phyloP scores from a whole-genome alignment of 1,140 invertebrate species.

The Polyergus mexicanus region DNA sequence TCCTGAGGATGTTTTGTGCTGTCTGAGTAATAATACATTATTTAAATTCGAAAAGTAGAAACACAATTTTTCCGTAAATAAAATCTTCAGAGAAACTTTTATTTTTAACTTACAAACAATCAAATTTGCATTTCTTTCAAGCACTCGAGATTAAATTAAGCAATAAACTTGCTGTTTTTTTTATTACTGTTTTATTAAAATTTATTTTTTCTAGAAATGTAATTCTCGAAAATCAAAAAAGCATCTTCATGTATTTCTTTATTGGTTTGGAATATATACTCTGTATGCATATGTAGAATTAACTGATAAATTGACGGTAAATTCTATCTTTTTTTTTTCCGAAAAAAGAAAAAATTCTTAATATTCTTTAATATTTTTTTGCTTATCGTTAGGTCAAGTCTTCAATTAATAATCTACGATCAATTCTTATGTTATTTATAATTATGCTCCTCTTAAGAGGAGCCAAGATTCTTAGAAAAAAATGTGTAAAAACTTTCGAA shows the following conservation, averaged over 20 bases:
- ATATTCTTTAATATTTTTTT: too few species aligned
- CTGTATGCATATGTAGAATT: neutral
- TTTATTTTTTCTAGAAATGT: neutral
- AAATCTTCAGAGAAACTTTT: neutral
- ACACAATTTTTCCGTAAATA: neutral
- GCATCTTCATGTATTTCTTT: neutral
- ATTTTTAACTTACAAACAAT: neutral
- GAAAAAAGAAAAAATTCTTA: too few species aligned
- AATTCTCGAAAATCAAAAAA: neutral
- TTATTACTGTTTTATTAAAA: neutral
- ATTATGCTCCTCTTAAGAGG: too few species aligned
- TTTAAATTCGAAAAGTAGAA: neutral
- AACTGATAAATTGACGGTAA: too few species aligned
- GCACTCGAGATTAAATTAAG: neutral
- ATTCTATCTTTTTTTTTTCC: too few species aligned
- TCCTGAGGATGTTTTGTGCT: too few species aligned
- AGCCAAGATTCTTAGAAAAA: too few species aligned
- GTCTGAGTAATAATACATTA: neutral
- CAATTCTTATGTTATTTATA: too few species aligned
- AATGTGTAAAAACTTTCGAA: too few species aligned
- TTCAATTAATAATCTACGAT: too few species aligned
- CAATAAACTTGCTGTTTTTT: neutral
- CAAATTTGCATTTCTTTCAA: neutral
- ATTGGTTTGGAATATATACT: neutral
- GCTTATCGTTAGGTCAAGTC: too few species aligned